Evolutionary conservation across 2,113 vertebrate genomes (phyloP), one percentile per base, ranked within the genome.

Genomic region (Eublepharis macularius): DNA sequence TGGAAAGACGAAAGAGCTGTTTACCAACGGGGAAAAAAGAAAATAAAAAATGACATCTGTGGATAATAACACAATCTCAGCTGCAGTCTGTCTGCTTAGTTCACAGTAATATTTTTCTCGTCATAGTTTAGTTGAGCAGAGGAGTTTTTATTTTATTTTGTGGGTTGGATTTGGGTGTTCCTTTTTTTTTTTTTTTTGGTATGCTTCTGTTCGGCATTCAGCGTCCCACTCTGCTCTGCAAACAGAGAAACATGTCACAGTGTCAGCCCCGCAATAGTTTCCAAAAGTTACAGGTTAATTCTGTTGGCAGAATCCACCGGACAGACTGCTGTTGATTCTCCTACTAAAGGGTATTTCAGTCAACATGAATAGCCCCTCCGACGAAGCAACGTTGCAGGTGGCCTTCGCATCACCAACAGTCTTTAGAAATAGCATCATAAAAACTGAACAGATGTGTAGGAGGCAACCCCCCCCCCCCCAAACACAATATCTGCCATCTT

Each of bases 1-100:
- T 91, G 72, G 49, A 86, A 89, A 70, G 87, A 88, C 80, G 65
- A 26, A 87, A 85, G 80, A 6, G 41, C 5, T 87, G 77, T 83
- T 86, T 85, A 90, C 57, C 84, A 63, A 13, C 72, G 3, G 21
- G 21, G 21, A 10, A 89, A 34, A 82, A 80, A 72, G 85, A 78
- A 43, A 73, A 32, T 21, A 26, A 41, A 78, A 84, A 83, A 34
- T 66, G 76, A 72, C 66, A 57, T 81, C 70, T 87, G 51, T 82
- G 89, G 84, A 82, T 91, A 86, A 87, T 51, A 90, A 90, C 41
- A 8, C 41, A 49, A 84, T 36, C 4, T 47, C 75, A n/a, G 72
- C 66, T 88, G 89, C 29, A 80, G 86, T 43, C 87, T 85, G 78
- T 60, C 80, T 86, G 86, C 69, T 66, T 6, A 45, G 19, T 90